These are phyloP conservation scores for Mimumesa dahlbomi DNA, from an alignment of 2,888 invertebrate species.

Conservation along the genomic window DNA sequence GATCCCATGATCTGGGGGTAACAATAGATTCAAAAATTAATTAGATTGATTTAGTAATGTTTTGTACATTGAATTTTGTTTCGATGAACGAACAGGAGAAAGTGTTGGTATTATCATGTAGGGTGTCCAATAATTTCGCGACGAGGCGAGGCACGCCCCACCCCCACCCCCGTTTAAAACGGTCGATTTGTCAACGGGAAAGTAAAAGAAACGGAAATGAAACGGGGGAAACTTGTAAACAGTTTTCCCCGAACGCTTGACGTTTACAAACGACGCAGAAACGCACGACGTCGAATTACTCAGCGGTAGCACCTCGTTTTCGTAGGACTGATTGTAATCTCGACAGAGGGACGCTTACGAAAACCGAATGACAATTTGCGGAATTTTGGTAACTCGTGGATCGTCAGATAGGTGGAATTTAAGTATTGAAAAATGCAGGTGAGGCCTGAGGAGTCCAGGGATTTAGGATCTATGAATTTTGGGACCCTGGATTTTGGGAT, in stretches of 20 bases:
- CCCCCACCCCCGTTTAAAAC: slow-evolving; percentile 50
- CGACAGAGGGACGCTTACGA: slow-evolving; percentile 11
- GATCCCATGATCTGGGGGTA: too few relatives aligned
- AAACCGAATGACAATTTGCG: neutral
- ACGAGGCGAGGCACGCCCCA: slow-evolving; percentile 45
- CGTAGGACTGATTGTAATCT: slow-evolving; percentile 56
- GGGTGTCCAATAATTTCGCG: slow-evolving; percentile 22
- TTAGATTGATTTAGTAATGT: neutral
- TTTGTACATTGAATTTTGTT: slow-evolving; percentile 13
- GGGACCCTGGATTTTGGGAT: too few relatives aligned
- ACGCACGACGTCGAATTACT: slow-evolving; percentile 57
- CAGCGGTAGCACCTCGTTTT: slow-evolving; percentile 53
- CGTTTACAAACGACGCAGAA: slow-evolving; percentile 57
- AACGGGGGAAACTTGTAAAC: slow-evolving; percentile 58
- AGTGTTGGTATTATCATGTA: slow-evolving; percentile 6
- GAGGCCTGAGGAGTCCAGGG: too few relatives aligned
- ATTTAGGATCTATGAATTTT: too few relatives aligned
- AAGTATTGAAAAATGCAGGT: too few relatives aligned
- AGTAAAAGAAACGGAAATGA: slow-evolving; percentile 47
- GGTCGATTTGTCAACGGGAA: slow-evolving; percentile 58
- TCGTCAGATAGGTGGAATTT: too few relatives aligned
- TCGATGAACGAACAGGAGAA: neutral
- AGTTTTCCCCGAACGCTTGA: slow-evolving; percentile 43
- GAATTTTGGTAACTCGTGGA: too few relatives aligned
- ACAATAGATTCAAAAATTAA: too few relatives aligned